Conservation (phyloP, 2,113 vertebrate species). For the Daphoenositta chrysoptera region DNA sequence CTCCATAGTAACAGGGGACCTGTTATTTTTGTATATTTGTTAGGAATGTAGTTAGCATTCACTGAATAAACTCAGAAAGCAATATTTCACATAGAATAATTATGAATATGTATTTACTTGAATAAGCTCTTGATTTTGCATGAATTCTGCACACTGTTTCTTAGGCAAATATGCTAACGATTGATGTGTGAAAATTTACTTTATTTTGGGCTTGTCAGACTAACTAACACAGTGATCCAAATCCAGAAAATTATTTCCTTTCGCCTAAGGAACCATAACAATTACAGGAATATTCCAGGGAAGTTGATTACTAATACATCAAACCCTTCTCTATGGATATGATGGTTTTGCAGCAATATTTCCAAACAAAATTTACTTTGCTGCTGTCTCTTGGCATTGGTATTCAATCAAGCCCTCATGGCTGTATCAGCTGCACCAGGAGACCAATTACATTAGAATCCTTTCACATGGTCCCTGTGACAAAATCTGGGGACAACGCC, state of each 20-base stretch:
- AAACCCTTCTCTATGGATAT: background rate
- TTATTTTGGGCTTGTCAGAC: conserved; percentile 57
- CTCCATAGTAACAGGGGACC: conserved; percentile 56
- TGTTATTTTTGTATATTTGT: conserved; percentile 42
- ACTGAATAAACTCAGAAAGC: conserved; percentile 37
- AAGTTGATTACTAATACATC: background rate
- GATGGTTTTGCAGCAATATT: background rate
- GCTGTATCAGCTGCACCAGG: background rate
- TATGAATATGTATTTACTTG: conserved; percentile 58
- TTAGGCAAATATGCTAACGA: conserved; percentile 54
- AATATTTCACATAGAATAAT: conserved; percentile 41
- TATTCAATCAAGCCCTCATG: background rate
- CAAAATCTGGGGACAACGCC: background rate
- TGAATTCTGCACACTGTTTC: conserved; percentile 24
- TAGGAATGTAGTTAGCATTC: conserved; percentile 37
- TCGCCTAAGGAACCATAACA: background rate
- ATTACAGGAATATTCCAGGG: conserved; percentile 12
- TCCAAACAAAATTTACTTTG: conserved; percentile 8
- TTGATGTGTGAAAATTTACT: conserved; percentile 46
- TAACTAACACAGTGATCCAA: conserved; percentile 55
- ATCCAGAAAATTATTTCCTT: conserved; percentile 47
- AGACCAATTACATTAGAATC: background rate
- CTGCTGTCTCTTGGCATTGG: background rate
- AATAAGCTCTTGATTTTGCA: conserved; percentile 58
- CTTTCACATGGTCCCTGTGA: background rate